These are phyloP conservation scores for Protobothrops flavoviridis DNA, from an alignment of 2,113 vertebrate genomes.

Conservation along the genomic window DNA sequence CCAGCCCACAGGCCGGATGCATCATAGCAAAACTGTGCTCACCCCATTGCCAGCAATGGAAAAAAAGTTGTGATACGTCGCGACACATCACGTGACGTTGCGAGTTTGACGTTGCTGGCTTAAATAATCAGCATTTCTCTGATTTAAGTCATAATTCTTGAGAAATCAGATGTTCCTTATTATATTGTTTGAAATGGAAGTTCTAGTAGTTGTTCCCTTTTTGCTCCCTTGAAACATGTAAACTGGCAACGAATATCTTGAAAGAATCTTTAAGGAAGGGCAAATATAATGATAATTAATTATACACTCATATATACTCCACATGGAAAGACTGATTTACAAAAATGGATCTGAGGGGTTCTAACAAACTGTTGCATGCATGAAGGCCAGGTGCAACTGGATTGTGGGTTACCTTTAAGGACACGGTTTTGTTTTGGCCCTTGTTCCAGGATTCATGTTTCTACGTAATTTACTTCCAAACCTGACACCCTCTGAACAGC, in stretches of 20 bases:
- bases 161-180: neutral
- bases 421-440: neutral
- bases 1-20: no score
- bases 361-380: neutral
- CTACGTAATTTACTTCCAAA: neutral
- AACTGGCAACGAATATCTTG: neutral
- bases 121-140: neutral
- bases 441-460: neutral
- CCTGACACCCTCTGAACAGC: neutral
- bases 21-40: no score
- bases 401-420: neutral
- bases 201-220: neutral
- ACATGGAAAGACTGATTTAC: neutral
- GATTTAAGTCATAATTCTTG: accelerated
- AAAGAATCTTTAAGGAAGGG: neutral
- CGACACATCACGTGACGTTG: no score
- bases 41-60: no score
- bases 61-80: no score
- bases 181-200: neutral
- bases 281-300: neutral
- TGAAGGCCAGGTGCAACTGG: neutral
- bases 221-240: neutral
- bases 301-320: neutral
- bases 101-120: no score
- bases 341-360: neutral